Base-by-base conservation (phyloP, 2,113 vertebrate species). In the Gallinago paraguaiae region DNA sequence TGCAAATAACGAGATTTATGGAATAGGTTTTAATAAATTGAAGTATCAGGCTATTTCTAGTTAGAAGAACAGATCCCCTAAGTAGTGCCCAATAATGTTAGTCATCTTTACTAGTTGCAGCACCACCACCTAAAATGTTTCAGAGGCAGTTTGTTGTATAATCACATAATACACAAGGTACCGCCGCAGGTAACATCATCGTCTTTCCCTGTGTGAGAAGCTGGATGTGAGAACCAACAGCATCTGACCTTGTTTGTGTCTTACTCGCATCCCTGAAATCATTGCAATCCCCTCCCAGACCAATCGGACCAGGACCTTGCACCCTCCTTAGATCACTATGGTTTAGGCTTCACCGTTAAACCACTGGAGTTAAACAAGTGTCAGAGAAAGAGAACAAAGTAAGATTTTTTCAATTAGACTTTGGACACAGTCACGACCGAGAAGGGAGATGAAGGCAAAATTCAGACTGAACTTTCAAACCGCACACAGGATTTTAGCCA, bases 331-430 rank as follows among this genome's bases (percentile, higher is more conserved):
- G 9, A 71, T 35, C 6, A 43, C 33, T 64, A 23, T 46, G 27
- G 10, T 71, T 51, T 85, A 60, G 64, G n/a, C 13, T 75, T 91
- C 48, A 53, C 33, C 24, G 46, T 77, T 67, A 91, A 86, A 68
- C 6, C 11, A 45, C 27, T 51, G 39, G 27, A 68, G 19, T 75
- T 60, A 81, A 69, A 67, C 14, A 83, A 65, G 41, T 30, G 12
- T 50, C 69, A 89, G 43, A 79, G 64, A 75, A 87, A 48, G 31
- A 76, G 7, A 56, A 12, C 4, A 82, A 94, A 68, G n/a, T 37
- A 78, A 86, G 57, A 56, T 82, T 75, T 95, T 41, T 85, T 79
- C 67, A 93, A 85, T 88, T 67, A 88, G 53, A 33, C 75, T 82
- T 83, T 33, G 57, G 70, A 78, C 35, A 75, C 69, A 86, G 46